Percentiles rank a stretch among this genome's conserved stretches.
Conservation (phyloP, 2,113 vertebrate species). For the Corythornis vintsioides region DNA sequence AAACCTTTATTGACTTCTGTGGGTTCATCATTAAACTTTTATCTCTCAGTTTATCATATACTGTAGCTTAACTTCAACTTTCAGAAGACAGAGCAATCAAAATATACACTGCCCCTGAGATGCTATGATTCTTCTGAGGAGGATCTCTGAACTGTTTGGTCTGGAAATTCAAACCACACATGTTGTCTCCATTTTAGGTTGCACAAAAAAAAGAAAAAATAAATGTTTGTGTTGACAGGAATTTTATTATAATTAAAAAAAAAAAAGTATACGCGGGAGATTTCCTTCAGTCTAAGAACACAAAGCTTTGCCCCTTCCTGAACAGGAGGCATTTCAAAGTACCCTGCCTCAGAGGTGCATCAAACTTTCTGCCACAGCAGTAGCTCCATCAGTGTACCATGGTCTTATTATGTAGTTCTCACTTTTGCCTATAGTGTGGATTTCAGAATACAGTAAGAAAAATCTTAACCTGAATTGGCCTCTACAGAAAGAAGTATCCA, state of each 20-base stretch:
- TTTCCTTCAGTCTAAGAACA: not conserved
- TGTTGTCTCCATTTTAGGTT: slow-evolving; percentile 14
- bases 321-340: not conserved
- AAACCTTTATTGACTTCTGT: slow-evolving; percentile 10
- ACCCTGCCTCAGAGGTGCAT: not conserved
- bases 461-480: not conserved
- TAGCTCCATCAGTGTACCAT: not conserved
- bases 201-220: not conserved
- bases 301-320: not conserved
- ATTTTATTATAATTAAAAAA: not conserved
- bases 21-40: not conserved
- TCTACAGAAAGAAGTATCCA: not conserved
- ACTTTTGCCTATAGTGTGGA: not conserved
- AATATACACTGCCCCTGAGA: slow-evolving; percentile 51
- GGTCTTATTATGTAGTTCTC: not conserved
- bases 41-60: not conserved
- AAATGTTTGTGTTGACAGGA: not conserved
- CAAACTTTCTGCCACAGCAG: not conserved
- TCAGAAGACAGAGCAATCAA: not conserved
- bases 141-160: not conserved
- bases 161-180: slow-evolving; percentile 17
- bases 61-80: not conserved
- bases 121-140: not conserved
- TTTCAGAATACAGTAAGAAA: not conserved
- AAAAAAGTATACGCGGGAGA: rapidly evolving